phyloP scores from a whole-genome alignment of 92 coral and sea anemone genomes.

The Blastomussa wellsi region DNA sequence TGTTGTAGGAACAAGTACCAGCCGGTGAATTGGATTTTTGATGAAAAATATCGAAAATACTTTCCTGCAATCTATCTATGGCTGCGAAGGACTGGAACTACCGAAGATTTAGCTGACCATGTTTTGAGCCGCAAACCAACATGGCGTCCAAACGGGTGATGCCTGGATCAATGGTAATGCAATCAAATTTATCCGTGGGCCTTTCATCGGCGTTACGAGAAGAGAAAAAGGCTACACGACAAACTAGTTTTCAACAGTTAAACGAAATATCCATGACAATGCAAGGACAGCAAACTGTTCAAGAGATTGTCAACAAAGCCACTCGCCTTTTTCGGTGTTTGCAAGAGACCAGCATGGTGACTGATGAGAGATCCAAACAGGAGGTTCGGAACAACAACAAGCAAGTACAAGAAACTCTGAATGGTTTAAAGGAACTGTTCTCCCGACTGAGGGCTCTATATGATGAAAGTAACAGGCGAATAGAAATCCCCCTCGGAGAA shows the following conservation, averaged over 20 bases:
- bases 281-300: conserved; percentile 70
- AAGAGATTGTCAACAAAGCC: conserved; percentile 63
- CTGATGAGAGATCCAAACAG: conserved; percentile 40
- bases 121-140: conserved; percentile 9
- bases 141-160: conserved; percentile 32
- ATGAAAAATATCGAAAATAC: too few species aligned
- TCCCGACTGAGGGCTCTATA: conserved; percentile 52
- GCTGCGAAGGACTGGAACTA: not conserved
- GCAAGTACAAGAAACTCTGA: conserved; percentile 53
- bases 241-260: conserved; percentile 34
- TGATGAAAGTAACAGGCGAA: conserved; percentile 56
- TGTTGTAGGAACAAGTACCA: not conserved
- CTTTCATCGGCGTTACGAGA: conserved; percentile 34
- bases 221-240: conserved; percentile 31
- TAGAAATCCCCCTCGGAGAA: conserved; percentile 51
- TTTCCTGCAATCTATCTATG: too few species aligned
- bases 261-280: conserved; percentile 60
- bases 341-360: conserved; percentile 47
- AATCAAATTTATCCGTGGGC: not conserved
- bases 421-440: conserved; percentile 43
- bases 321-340: conserved; percentile 52
- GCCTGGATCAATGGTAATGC: not conserved
- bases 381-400: conserved; percentile 54
- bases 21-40: too few species aligned
- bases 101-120: conserved; percentile 11